Conservation (phyloP, 1,140 invertebrate genomes). For the Venturia canescens region DNA sequence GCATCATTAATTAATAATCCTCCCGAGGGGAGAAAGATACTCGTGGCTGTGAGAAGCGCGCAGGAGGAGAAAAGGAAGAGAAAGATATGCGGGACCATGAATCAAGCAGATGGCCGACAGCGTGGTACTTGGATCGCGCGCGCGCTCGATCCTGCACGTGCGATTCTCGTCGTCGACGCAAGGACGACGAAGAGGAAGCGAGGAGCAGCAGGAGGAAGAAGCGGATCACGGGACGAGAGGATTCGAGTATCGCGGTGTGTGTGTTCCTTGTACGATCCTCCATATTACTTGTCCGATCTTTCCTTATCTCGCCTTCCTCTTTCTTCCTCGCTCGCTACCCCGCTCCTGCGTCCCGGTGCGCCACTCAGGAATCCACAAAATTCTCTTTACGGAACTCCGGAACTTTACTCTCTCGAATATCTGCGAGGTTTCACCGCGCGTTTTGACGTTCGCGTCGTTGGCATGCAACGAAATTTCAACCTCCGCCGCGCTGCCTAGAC, state of each 20-base stretch:
- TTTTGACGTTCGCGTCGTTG: no score
- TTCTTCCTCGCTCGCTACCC: conserved; percentile 8
- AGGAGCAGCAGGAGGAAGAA: conserved; percentile 4
- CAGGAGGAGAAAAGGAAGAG: conserved; percentile 5
- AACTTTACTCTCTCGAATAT: conserved; percentile 18
- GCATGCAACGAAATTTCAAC: no score
- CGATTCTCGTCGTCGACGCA: conserved; percentile 50
- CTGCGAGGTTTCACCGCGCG: not conserved
- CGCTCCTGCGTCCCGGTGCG: not conserved
- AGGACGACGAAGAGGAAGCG: not conserved
- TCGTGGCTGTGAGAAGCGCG: not conserved
- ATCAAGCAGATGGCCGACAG: conserved; percentile 60
- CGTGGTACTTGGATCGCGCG: conserved; percentile 55
- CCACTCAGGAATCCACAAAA: conserved; percentile 39
- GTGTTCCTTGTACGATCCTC: not conserved
- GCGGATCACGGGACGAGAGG: conserved; percentile 4
- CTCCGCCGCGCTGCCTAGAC: not conserved
- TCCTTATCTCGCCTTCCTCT: conserved; percentile 7
- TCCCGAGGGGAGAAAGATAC: conserved; percentile 59
- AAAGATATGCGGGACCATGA: conserved; percentile 61
- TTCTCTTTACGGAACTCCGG: conserved; percentile 23
- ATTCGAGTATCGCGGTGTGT: conserved; percentile 24
- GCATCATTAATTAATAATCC: conserved; percentile 68
- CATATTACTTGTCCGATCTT: conserved; percentile 10
- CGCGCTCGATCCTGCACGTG: conserved; percentile 40